Evolutionary conservation across 37 sponge, comb jelly and placozoan genomes (phyloP), one percentile per base, ranked within the genome.

Genomic region (Cliona cf. orientalis): DNA sequence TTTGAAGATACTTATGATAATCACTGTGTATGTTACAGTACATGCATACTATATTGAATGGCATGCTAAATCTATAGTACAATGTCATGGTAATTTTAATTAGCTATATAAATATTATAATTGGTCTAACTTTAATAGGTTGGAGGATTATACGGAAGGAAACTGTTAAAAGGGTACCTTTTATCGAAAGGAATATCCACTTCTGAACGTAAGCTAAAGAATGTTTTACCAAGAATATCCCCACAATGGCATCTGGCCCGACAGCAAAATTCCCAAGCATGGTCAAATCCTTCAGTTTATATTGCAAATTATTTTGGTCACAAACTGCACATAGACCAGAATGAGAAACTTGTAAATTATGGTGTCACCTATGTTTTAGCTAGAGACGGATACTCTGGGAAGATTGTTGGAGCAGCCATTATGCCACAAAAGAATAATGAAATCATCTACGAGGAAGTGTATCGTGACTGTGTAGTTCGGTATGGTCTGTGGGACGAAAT

Each of bases 111-210:
- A n/a, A n/a, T n/a, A n/a, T n/a, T n/a, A n/a, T n/a, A n/a, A n/a
- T n/a, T n/a, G n/a, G n/a, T n/a, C n/a, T n/a, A n/a, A n/a, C n/a
- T n/a, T n/a, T n/a, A n/a, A n/a, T 55, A 78, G 79, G 66, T 78
- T 69, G 79, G 79, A 26, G 44, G 14, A 40, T 19, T 38, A 25
- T 78, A 78, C 32, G 79, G 79, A 11, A 56, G 79, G 71, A 78
- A 78, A 63, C 71, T 63, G 41, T 19, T 78, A 43, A 78, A 78
- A 78, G 79, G 79, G 7, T 78, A 57, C 66, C 32, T 78, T 11
- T 7, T 23, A 9, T 26, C 61, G 11, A 32, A 69, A 17, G 36
- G 60, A 28, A 58, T 53, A 12, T 7, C 17, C 23, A 28, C 26
- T 6, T 42, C 46, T 11, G 66, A 34, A 17, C 26, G 41, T 12